Percentiles rank a stretch among this genome's conserved stretches.
These are phyloP conservation scores for Ostrea denselamellosa DNA, from an alignment of 1,140 invertebrate genomes.

Conservation along the genomic window DNA sequence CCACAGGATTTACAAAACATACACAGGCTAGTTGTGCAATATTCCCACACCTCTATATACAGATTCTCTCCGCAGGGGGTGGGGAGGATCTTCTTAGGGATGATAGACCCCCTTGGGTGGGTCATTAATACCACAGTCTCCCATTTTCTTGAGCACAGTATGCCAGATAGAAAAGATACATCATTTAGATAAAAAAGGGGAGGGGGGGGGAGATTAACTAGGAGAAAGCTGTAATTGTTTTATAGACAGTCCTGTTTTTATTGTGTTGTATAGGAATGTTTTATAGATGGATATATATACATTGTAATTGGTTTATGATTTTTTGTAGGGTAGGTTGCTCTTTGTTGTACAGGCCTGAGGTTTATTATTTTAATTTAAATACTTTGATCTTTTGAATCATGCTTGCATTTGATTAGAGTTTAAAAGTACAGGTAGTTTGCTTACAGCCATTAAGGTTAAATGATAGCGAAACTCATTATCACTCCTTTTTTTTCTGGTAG, in stretches of 20 bases:
- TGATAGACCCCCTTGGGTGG: background rate
- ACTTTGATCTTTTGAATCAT: no score
- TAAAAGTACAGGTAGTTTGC: no score
- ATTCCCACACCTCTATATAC: conserved; percentile 7
- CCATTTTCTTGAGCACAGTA: background rate
- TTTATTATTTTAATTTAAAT: no score
- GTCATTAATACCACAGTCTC: background rate
- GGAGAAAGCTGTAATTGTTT: background rate
- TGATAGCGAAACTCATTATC: no score
- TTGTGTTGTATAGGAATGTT: background rate
- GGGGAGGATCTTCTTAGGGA: background rate
- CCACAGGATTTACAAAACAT: background rate
- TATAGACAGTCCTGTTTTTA: background rate
- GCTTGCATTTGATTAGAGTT: no score
- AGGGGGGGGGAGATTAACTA: background rate
- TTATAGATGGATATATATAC: background rate
- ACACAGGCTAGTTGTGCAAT: no score
- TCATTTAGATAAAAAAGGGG: background rate
- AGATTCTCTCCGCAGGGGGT: background rate
- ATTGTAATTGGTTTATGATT: background rate
- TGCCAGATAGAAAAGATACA: background rate
- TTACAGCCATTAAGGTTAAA: no score
- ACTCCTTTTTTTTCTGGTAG: no score
- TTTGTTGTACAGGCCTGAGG: no score
- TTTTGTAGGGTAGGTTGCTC: background rate